Percentiles rank a stretch among this genome's conserved stretches.
Conservation (phyloP, 2,888 invertebrate genomes). For the Lasioglossum malachurum region DNA sequence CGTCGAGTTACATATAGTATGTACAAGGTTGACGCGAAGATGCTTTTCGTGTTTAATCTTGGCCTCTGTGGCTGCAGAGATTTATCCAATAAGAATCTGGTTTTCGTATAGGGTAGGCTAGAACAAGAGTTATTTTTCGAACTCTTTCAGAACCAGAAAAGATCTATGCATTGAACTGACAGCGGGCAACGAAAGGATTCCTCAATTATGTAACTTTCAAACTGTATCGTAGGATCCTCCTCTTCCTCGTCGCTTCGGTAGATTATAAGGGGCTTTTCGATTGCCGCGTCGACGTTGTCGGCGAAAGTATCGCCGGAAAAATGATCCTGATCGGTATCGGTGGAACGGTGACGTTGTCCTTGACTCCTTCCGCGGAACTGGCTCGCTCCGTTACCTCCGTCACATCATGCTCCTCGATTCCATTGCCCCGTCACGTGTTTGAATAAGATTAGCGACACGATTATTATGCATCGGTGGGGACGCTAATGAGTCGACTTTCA, state of each 20-base stretch:
- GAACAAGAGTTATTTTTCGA: neutral
- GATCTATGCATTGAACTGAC: neutral
- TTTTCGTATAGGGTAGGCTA: neutral
- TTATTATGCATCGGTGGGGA: constrained; percentile 31
- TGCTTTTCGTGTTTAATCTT: neutral
- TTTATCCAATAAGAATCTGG: neutral
- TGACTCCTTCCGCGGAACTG: constrained; percentile 39
- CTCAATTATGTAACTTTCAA: neutral
- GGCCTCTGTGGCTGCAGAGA: neutral
- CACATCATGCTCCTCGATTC: constrained; percentile 1
- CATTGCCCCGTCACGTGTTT: constrained; percentile 35
- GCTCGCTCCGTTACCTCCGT: constrained; percentile 20
- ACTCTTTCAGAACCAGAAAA: neutral
- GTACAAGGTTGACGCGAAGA: neutral
- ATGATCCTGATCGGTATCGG: constrained; percentile 15
- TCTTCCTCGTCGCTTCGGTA: neutral
- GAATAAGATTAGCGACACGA: constrained; percentile 22
- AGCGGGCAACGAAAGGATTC: neutral
- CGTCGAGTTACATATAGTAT: neutral
- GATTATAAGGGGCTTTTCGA: neutral
- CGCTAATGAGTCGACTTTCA: constrained; percentile 37
- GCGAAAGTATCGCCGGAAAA: neutral
- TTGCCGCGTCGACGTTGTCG: neutral
- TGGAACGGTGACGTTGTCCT: constrained; percentile 31
- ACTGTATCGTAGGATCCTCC: neutral